These are phyloP conservation scores for Colletes latitarsis DNA, from an alignment of 1,140 invertebrate genomes.

Conservation along the genomic window DNA sequence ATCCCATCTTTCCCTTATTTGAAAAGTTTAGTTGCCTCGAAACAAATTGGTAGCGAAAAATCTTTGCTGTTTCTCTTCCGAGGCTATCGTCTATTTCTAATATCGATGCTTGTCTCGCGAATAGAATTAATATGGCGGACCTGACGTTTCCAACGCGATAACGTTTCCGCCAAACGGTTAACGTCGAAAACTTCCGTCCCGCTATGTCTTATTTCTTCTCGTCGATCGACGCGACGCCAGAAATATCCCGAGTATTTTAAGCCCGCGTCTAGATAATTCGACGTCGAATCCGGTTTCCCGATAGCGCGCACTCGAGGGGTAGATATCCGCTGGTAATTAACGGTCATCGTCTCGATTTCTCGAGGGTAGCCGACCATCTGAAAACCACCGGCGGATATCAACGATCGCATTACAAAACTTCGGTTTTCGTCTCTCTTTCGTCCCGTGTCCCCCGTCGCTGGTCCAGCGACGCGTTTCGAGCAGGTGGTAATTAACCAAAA, in stretches of 20 bases:
- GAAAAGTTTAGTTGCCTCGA: too few relatives aligned
- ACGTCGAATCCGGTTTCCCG: not conserved
- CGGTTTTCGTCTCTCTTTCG: not conserved
- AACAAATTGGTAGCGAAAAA: too few relatives aligned
- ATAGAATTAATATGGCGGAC: too few relatives aligned
- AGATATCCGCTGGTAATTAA: not conserved
- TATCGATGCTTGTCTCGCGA: too few relatives aligned
- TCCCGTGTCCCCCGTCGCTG: not conserved
- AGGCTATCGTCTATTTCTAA: too few relatives aligned
- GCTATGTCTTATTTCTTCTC: too few relatives aligned
- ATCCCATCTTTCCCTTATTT: too few relatives aligned
- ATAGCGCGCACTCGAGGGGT: not conserved
- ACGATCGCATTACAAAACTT: not conserved
- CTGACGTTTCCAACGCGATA: too few relatives aligned
- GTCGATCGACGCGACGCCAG: not conserved
- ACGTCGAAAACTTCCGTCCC: too few relatives aligned
- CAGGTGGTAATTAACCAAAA: constrained; percentile 49
- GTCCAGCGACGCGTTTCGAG: not conserved
- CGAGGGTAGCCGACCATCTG: not conserved
- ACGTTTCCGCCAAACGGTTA: too few relatives aligned
- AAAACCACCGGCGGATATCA: not conserved
- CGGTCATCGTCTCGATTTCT: not conserved
- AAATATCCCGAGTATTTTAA: not conserved
- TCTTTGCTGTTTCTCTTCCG: too few relatives aligned
- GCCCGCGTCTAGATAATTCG: not conserved